Evolutionary conservation across 2,113 vertebrate species (phyloP), one percentile per base, ranked within the genome.

Genomic region (Rynchops niger): DNA sequence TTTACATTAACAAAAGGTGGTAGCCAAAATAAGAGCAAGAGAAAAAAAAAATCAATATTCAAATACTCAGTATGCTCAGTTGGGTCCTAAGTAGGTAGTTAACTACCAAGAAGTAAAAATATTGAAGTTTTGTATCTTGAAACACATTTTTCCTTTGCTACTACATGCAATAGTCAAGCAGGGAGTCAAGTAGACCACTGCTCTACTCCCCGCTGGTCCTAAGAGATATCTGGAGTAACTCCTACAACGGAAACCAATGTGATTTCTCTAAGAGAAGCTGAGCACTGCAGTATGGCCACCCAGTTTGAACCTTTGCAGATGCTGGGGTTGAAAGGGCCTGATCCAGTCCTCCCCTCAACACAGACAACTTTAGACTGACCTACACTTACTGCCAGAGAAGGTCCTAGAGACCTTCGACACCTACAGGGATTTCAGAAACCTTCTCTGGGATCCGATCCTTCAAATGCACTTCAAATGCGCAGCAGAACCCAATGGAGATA

Each of bases 91-190:
- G 38, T 6, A 81, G 14, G 38, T 6, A 18, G 16, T 49, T 49
- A 42, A 29, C 30, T 49, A 42, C 29, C 27, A 36, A 52, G 17
- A 73, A 52, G 36, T 32, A 14, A 62, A 62, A 56, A 12, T 21
- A 55, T 3, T 12, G 13, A 43, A 30, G 14, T n/a, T 20, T 4
- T 12, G 8, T 27, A 50, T 34, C 86, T 83, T 76, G 71, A 78
- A 40, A 6, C 9, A 8, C 15, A 3, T 56, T 89, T 78, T 65
- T 9, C 42, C 49, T 76, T 63, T 69, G 34, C 36, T 86, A 14
- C 21, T 27, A 22, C 13, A 62, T 0, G 0, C 22, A 65, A 15
- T 6, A 73, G 19, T 25, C 55, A 43, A 77, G 40, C 0, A 0
- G 36, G 18, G 47, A 49, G 47, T 49, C 47, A 49, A 49, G n/a